Conservation (phyloP, 2,113 vertebrate genomes). For the Chaetorhynchus papuensis region DNA sequence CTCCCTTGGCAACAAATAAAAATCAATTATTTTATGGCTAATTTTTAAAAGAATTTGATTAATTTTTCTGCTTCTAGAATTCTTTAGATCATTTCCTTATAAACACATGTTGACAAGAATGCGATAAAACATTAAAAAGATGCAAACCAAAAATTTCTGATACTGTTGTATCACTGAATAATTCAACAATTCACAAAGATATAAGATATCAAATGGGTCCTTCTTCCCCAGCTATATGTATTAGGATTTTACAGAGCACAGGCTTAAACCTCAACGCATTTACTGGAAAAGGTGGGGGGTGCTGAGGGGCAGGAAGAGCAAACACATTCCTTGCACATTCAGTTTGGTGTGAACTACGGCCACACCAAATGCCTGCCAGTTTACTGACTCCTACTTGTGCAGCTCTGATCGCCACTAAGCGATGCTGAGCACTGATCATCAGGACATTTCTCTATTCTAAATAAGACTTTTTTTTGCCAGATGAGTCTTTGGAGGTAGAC, state of each 20-base stretch:
- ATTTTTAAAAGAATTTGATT: background rate
- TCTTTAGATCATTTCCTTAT: background rate
- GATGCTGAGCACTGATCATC: background rate
- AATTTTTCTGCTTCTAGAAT: background rate
- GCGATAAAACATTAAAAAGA: background rate
- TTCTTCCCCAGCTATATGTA: background rate
- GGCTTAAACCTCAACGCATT: background rate
- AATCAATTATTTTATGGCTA: background rate
- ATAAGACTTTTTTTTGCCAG: background rate
- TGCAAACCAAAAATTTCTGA: background rate
- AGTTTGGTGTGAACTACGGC: background rate
- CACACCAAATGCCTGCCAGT: background rate
- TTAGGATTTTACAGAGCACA: background rate
- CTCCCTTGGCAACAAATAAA: background rate
- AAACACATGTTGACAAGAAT: background rate
- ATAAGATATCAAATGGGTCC: rapidly evolving
- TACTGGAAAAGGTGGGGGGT: background rate
- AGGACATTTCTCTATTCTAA: background rate
- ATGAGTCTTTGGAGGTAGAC: background rate
- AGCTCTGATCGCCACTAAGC: background rate
- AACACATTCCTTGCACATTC: background rate
- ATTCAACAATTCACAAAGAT: background rate
- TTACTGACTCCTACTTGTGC: background rate
- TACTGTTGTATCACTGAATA: background rate
- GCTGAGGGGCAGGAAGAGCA: background rate